These are phyloP conservation scores for Andrena camellia DNA, from an alignment of 2,888 invertebrate genomes.

Conservation along the genomic window DNA sequence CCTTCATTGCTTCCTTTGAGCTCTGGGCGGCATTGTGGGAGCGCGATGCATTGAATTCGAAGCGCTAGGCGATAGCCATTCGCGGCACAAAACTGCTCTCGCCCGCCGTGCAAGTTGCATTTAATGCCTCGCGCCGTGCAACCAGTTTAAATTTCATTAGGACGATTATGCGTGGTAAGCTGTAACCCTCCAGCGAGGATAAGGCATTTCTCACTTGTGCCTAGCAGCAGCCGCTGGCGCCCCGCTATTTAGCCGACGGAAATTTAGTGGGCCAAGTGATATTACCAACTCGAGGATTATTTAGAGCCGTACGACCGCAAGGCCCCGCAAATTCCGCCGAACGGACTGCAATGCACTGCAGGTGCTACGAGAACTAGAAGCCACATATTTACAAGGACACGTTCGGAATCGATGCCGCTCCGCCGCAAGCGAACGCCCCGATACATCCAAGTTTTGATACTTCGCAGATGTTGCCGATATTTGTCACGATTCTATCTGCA, in stretches of 20 bases:
- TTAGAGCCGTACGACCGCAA: conserved; percentile 69
- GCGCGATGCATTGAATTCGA: conserved; percentile 14
- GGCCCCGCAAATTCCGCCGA: conserved; percentile 64
- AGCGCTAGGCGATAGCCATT: background rate
- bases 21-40: conserved; percentile 3
- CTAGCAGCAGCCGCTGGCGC: conserved; percentile 41
- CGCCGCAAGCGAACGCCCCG: conserved; percentile 26
- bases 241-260: conserved; percentile 59
- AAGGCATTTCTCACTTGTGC: conserved; percentile 56
- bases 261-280: conserved; percentile 71
- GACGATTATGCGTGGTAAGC: conserved; percentile 69
- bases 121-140: conserved; percentile 10
- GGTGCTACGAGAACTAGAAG: conserved; percentile 28
- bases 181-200: conserved; percentile 57
- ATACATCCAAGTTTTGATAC: conserved; percentile 24
- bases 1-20: conserved; percentile 27
- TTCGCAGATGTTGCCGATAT: background rate
- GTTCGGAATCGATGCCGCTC: conserved; percentile 43
- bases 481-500: background rate
- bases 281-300: conserved; percentile 73
- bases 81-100: conserved; percentile 3
- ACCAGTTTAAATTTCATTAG: conserved; percentile 75
- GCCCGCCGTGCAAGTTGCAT: background rate
- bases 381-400: conserved; percentile 50
- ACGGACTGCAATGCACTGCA: conserved; percentile 44